Evolutionary conservation across 2,888 invertebrate species (phyloP), one percentile per base, ranked within the genome.

Genomic region (Morpho helenor): DNA sequence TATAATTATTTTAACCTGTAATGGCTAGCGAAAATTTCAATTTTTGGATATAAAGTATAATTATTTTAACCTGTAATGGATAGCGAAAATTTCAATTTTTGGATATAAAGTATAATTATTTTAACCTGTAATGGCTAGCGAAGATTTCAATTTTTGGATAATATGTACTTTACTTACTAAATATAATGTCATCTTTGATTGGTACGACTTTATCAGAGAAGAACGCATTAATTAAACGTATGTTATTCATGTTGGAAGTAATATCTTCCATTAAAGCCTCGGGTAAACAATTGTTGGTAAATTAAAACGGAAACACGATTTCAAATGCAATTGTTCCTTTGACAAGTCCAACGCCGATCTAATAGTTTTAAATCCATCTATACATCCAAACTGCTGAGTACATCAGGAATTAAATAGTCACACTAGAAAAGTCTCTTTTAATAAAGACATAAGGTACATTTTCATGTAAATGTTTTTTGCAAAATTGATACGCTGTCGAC

Each of bases 281-380:
- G 41, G 52, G 43, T 46, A 59, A 56, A 59, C 59, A 59, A 51
- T 31, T 23, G n/a, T 16, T 41, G 23, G 8, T 43, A 40, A 47
- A 41, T 8, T 52, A 49, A 49, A 60, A 56, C 52, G 45, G 43
- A 50, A 55, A 45, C 56, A n/a, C 39, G 16, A 22, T 54, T 60
- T 49, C 50, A 53, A 48, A 50, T 47, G 60, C 50, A 52, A 57
- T 62, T 60, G 53, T 63, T 58, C 55, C 50, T 60, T 62, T 58
- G 60, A 58, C 57, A 56, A 41, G 45, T 57, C 42, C 42, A 47
- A 39, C 52, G 45, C 46, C 52, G 39, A 53, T 46, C 10, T 22
- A 46, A 16, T 40, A 40, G 52, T 46, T 52, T 53, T 41, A 53
- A 46, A 43, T 1, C 0, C n/a, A n/a, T 43, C 3, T 3, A 16